Percentiles rank a stretch among this genome's conserved stretches.
Conservation (phyloP, 92 coral and sea anemone species). For the Pocillopora meandrina region DNA sequence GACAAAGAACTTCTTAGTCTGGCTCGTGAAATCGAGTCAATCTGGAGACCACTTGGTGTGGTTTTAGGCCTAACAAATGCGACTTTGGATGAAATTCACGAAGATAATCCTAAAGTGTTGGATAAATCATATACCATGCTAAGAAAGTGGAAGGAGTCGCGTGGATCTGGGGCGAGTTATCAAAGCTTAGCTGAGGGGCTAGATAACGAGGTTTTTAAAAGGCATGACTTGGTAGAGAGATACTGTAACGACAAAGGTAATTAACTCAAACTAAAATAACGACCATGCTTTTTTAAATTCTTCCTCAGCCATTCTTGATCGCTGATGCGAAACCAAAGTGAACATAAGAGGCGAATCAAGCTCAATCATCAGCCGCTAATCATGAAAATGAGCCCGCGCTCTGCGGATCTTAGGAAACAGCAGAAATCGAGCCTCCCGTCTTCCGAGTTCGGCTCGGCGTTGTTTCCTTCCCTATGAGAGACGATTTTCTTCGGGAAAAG, state of each 20-base stretch:
- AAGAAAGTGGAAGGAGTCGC: slow-evolving; percentile 53
- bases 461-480: no score
- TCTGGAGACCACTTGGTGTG: slow-evolving; percentile 66
- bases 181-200: slow-evolving; percentile 52
- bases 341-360: no score
- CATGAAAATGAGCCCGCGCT: no score
- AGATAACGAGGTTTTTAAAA: slow-evolving; percentile 31
- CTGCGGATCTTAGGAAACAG: no score
- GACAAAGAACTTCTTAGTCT: slow-evolving; percentile 30
- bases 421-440: no score
- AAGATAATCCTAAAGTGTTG: slow-evolving; percentile 31
- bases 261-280: neutral
- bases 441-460: no score
- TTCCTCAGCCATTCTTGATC: no score
- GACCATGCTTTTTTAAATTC: no score
- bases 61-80: slow-evolving; percentile 50
- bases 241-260: slow-evolving; percentile 45
- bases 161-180: slow-evolving; percentile 57
- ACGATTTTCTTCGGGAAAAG: no score
- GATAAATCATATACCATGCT: slow-evolving; percentile 63
- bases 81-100: slow-evolving; percentile 49
- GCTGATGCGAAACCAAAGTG: no score
- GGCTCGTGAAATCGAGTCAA: slow-evolving; percentile 26
- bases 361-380: no score
- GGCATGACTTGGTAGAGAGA: slow-evolving; percentile 48